Base-by-base conservation (phyloP, 2,888 invertebrate species). In the Dolichopus griseipennis region DNA sequence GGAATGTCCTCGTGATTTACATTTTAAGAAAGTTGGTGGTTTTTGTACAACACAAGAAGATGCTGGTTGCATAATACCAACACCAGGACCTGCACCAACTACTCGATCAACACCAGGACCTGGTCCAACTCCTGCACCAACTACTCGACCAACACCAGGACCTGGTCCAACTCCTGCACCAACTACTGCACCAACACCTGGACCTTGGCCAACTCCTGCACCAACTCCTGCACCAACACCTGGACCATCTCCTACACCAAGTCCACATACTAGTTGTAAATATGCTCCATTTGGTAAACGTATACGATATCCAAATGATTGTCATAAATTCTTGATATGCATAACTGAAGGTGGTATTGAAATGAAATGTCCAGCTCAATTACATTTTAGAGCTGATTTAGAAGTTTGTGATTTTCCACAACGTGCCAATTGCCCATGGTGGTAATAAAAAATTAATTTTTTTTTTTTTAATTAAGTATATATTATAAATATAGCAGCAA, bases 311-410 rank as follows among this genome's bases (percentile, higher is more conserved):
- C 71, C 73, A 27, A 75, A 74, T 15, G 74, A 73, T 5, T 78
- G 78, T 64, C 69, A 68, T 1, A 75, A 74, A 10, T 78, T 75
- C 37, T 74, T 75, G 20, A 70, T 77, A 7, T 78, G 78, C 37
- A 71, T 74, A 5, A 68, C 74, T 41, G 78, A 76, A 71, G 71
- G 18, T 22, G 62, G 62, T 10, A 22, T 22, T 22, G 22, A 10
- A 22, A 21, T 15, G 27, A 33, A 15, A 4, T 63, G 63, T 27
- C 27, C 27, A 27, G 27, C 3, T 15, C 10, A 22, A 15, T 63
- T 63, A 63, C 27, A 63, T 33, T 63, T 63, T 9, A 63, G 27
- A 27, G 27, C 63, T 18, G 27, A 62, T 21, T 15, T 22, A 43
- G 63, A 43, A 64, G 66, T 41, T 18, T 43, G 37, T 18, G 34